Conservation (phyloP, 2,113 vertebrate genomes). For the Noctilio leporinus region DNA sequence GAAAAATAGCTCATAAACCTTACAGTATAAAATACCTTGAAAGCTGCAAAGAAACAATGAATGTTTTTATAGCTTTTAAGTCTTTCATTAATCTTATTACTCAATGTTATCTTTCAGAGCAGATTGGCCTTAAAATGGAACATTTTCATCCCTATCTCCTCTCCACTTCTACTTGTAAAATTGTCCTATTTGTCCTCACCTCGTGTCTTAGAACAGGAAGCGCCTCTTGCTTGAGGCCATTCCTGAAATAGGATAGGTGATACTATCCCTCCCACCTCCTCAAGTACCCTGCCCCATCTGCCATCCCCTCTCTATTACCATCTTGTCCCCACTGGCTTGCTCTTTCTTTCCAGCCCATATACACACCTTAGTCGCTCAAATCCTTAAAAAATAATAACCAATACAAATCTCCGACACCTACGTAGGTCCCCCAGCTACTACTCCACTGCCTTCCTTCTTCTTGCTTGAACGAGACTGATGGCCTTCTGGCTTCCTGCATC, state of each 20-base stretch:
- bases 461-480: background rate
- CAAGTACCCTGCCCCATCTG: background rate
- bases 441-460: background rate
- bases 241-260: background rate
- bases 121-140: background rate
- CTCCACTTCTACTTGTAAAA: background rate
- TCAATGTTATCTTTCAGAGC: constrained; percentile 6
- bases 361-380: background rate
- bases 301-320: background rate
- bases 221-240: background rate
- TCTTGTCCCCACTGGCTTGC: background rate
- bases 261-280: background rate
- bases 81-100: background rate
- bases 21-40: background rate
- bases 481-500: background rate
- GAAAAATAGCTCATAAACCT: background rate
- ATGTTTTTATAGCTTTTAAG: background rate
- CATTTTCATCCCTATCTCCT: background rate
- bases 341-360: background rate
- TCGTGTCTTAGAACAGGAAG: rapidly evolving
- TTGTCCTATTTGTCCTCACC: background rate
- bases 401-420: background rate
- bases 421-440: background rate
- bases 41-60: background rate
- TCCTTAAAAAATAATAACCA: background rate